phyloP scores from a whole-genome alignment of 23 tunicate species.

The Oikopleura vanhoeffeni region DNA sequence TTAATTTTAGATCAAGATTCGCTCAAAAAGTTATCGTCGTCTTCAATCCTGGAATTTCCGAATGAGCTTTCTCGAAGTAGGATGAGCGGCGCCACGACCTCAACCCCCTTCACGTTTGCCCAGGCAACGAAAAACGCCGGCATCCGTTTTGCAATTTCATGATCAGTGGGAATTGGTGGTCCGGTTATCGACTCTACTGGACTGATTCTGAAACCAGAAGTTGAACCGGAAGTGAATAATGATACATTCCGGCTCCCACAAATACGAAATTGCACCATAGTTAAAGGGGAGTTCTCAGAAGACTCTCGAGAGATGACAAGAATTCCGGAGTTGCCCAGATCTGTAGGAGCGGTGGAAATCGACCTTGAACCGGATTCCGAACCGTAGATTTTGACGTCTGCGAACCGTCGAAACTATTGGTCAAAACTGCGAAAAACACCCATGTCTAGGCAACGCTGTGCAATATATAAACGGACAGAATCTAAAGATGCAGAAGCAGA shows the following conservation, averaged over 20 bases:
- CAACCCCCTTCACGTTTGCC: not conserved
- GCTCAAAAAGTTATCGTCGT: not conserved
- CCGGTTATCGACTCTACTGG: slow-evolving; percentile 1
- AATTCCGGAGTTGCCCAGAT: no score
- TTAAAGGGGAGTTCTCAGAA: no score
- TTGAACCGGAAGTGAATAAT: not conserved
- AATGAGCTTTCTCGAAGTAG: not conserved
- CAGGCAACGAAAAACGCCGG: not conserved
- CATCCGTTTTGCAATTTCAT: not conserved
- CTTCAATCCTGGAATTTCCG: not conserved
- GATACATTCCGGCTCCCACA: not conserved
- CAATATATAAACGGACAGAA: not conserved
- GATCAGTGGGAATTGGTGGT: not conserved
- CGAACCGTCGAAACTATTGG: no score
- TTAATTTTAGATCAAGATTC: not conserved
- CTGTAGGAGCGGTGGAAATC: no score
- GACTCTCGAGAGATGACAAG: no score
- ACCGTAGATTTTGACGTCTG: no score
- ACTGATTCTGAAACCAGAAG: not conserved
- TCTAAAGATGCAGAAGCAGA: not conserved
- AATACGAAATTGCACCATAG: no score
- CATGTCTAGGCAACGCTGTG: no score
- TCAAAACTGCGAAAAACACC: no score
- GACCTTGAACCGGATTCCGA: no score
- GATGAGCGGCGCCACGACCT: not conserved